Conservation (phyloP, 2,888 invertebrate species). For the Hemaris fuciformis region DNA sequence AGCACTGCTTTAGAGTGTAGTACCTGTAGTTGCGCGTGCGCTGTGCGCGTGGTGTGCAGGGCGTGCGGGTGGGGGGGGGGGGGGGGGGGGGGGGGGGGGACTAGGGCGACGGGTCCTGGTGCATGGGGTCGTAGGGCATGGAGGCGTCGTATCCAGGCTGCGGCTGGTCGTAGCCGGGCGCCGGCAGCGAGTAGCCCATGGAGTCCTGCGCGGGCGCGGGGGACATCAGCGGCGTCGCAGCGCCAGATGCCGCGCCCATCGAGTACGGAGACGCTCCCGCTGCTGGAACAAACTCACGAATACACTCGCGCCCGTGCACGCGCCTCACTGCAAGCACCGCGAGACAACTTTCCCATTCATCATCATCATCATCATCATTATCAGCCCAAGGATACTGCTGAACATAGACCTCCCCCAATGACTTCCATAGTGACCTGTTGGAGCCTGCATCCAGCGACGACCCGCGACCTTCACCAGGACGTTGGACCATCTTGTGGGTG, state of each 20-base stretch:
- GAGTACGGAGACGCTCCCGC: conserved; percentile 92
- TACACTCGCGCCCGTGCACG: background rate
- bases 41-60: conserved; percentile 14
- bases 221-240: conserved; percentile 97
- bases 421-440: no score
- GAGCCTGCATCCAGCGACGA: no score
- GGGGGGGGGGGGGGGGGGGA: conserved; percentile 20
- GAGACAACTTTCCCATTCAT: background rate
- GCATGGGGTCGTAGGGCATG: conserved; percentile 96
- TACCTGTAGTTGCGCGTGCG: no score
- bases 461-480: no score
- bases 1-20: no score
- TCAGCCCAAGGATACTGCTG: no score
- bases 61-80: conserved; percentile 14
- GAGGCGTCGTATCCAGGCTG: conserved; percentile 93
- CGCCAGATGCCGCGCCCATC: conserved; percentile 93
- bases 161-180: conserved; percentile 94
- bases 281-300: conserved; percentile 50
- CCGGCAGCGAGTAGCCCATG: conserved; percentile 96
- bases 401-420: no score
- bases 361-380: no score
- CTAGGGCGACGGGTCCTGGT: conserved; percentile 90
- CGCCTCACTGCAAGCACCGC: background rate
- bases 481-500: no score
- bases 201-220: conserved; percentile 96